A percentile compares a stretch with the other conserved stretches of the same genome.
phyloP scores from a whole-genome alignment of 2,797 vertebrate species.

The Staurois parvus region DNA sequence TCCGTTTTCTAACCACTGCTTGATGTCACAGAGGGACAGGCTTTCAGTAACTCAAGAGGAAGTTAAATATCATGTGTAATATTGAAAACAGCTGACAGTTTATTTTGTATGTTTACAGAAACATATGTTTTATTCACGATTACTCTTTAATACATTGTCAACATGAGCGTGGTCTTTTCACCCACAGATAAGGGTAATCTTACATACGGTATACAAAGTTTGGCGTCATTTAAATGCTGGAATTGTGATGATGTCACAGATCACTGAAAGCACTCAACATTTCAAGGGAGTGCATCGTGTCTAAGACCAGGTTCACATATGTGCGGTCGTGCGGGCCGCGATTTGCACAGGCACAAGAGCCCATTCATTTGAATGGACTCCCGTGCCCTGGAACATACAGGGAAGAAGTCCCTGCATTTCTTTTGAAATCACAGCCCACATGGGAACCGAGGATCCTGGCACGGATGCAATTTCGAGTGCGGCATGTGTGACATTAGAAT shows the following conservation, averaged over 20 bases:
- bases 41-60: constrained; percentile 56
- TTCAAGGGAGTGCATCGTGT: background rate
- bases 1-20: too few relatives aligned
- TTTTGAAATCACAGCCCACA: too few relatives aligned
- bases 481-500: too few relatives aligned
- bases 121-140: background rate
- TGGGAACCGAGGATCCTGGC: too few relatives aligned
- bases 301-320: too few relatives aligned
- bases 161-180: background rate
- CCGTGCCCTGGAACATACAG: too few relatives aligned
- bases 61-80: constrained; percentile 32
- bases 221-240: constrained; percentile 2
- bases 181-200: background rate
- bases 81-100: constrained; percentile 44
- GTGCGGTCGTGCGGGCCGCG: too few relatives aligned
- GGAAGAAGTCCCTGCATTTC: too few relatives aligned
- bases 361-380: too few relatives aligned
- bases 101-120: constrained; percentile 14
- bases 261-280: background rate
- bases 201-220: background rate
- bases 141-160: background rate
- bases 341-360: too few relatives aligned
- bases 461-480: too few relatives aligned
- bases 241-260: background rate
- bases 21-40: constrained; percentile 18